phyloP scores from a whole-genome alignment of 53 echinoderm and acorn worm genomes.

The Actinopyga echinites region DNA sequence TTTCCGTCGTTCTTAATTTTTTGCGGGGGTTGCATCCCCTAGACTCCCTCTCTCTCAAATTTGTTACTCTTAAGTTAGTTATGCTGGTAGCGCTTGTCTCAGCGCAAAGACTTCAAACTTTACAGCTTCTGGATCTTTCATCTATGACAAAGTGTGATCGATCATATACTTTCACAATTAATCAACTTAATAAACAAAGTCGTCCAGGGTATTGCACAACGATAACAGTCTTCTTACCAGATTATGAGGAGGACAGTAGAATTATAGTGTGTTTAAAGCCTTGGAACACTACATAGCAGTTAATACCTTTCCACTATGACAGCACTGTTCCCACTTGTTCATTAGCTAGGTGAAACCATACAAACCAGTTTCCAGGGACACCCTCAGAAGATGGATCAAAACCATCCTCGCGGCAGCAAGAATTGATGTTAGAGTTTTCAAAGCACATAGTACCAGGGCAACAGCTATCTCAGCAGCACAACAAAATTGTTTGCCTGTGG shows the following conservation, averaged over 20 bases:
- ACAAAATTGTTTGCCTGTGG: slow-evolving; percentile 1
- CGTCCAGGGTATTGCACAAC: background rate
- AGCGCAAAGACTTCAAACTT: slow-evolving; percentile 5
- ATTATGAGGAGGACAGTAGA: background rate
- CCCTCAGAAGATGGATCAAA: slow-evolving; percentile 44
- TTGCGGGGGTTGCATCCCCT: background rate
- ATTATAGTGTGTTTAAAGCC: slow-evolving; percentile 27
- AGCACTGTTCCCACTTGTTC: slow-evolving; percentile 2
- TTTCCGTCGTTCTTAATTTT: background rate
- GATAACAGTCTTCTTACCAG: background rate
- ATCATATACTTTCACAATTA: background rate
- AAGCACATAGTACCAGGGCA: slow-evolving; percentile 37
- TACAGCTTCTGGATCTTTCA: background rate
- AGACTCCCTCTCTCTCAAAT: background rate
- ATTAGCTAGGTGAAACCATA: slow-evolving; percentile 29
- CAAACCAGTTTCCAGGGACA: slow-evolving; percentile 22
- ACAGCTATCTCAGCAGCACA: slow-evolving; percentile 34
- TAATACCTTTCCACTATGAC: background rate
- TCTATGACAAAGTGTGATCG: background rate
- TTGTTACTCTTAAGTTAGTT: slow-evolving; percentile 24
- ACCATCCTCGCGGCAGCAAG: slow-evolving; percentile 21
- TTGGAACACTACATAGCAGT: slow-evolving; percentile 15
- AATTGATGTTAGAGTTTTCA: slow-evolving; percentile 18
- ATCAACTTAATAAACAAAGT: background rate
- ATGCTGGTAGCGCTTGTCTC: slow-evolving; percentile 32